Evolutionary conservation across 2,888 invertebrate genomes (phyloP), one percentile per base, ranked within the genome.

Genomic region (Phrixothrix hirtus): DNA sequence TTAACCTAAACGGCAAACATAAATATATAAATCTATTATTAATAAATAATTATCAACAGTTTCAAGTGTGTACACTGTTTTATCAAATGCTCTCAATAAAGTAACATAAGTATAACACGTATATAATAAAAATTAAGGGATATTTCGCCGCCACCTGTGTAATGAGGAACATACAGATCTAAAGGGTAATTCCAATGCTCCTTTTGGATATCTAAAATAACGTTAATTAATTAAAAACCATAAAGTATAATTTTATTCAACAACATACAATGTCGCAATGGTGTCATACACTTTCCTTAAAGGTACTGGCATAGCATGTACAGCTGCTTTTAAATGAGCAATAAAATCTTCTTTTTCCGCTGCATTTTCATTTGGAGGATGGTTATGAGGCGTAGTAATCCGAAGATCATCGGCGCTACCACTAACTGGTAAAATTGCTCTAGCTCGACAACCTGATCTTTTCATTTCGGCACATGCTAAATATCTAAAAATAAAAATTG

Each of bases 391-490:
- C 53, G 68, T 63, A 4, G 70, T 71, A 32, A 71, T 48, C 58
- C 62, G 65, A 34, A 72, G 50, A 36, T 64, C 55, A 15, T 61
- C 57, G 36, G 66, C 38, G 15, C 55, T 47, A 26, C 67, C 68
- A 21, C 59, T 58, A 17, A 71, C 60, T n/a, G 72, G 71, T 11
- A 71, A 58, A 2, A 65, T 68, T 17, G 71, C 72, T 55, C 72
- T 60, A 10, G 67, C 71, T 17, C 67, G 62, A 43, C 72, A 72
- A 34, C 71, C 70, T 0, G 64, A 61, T 48, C 65, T 63, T 62
- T 66, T 69, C 45, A 66, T 63, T 57, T 71, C 69, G 2, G 71
- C 67, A 55, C 72, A 72, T 9, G 67, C 67, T 53, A 72, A 62
- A 54, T 72, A 72, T 54, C 72, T 70, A 6, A 44, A 17, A 14